Conservation (phyloP, 2,797 vertebrate genomes). For the Chelon labrosus region DNA sequence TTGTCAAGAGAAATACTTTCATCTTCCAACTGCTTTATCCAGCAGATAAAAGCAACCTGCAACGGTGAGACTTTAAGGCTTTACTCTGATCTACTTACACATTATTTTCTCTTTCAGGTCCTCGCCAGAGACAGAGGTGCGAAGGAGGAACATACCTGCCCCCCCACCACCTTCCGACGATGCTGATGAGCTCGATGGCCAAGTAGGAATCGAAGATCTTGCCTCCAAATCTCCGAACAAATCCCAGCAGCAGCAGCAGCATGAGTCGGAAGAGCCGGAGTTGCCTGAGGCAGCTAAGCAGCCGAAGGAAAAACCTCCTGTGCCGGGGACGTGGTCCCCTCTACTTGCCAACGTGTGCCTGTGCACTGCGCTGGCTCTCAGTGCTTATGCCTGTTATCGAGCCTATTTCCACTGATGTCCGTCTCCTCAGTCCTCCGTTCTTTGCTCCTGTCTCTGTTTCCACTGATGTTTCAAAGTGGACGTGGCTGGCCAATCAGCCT, state of each 20-base stretch:
- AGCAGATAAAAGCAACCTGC: background rate
- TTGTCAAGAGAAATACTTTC: background rate
- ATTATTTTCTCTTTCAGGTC: conserved; percentile 70
- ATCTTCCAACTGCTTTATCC: background rate
- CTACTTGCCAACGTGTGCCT: conserved; percentile 91
- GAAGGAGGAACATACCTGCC: conserved; percentile 81
- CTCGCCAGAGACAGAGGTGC: conserved; percentile 84
- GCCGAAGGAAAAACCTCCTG: conserved; percentile 63
- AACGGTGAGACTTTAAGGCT: background rate
- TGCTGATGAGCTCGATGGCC: conserved; percentile 49
- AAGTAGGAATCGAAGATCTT: conserved; percentile 28
- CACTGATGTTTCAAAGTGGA: conserved; percentile 62
- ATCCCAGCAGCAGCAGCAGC: conserved; percentile 57
- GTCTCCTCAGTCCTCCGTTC: conserved; percentile 27
- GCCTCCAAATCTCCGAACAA: conserved; percentile 50
- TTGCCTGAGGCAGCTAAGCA: conserved; percentile 5
- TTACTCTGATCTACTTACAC: background rate
- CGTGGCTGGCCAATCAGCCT: conserved; percentile 47
- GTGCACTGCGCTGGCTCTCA: conserved; percentile 90
- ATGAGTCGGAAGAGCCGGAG: conserved; percentile 31
- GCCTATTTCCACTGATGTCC: conserved; percentile 92
- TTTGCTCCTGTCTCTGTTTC: conserved; percentile 47
- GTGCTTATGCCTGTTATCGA: conserved; percentile 95
- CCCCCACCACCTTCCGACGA: conserved; percentile 40
- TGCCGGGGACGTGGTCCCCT: conserved; percentile 88